Conservation (phyloP, 2,113 vertebrate genomes). For the Oreocharis arfaki region DNA sequence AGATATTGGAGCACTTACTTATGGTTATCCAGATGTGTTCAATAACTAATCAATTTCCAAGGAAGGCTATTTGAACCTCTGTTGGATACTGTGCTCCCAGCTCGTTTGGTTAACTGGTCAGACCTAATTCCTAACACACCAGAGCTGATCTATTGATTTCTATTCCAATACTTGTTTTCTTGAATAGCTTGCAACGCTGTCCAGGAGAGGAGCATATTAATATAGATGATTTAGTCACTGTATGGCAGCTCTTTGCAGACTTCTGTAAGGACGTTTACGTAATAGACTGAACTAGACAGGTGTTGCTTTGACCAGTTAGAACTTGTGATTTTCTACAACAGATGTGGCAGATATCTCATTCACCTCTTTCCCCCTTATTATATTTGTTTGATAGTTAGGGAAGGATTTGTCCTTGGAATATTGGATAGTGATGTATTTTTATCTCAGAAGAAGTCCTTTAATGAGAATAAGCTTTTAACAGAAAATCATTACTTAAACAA, state of each 20-base stretch:
- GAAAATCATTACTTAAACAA: slow-evolving; percentile 17
- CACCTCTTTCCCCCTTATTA: not conserved
- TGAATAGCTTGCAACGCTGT: not conserved
- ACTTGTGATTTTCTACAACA: not conserved
- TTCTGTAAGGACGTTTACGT: not conserved
- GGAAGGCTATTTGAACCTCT: not conserved
- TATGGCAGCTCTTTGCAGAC: not conserved
- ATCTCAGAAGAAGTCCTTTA: not conserved
- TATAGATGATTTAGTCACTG: not conserved
- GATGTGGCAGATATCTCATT: not conserved
- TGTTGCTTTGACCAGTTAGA: not conserved
- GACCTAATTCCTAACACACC: not conserved
- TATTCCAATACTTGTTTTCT: not conserved
- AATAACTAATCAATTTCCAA: not conserved
- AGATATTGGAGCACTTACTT: not conserved
- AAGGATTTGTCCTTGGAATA: not conserved
- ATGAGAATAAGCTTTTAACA: not conserved
- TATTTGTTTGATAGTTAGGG: not conserved
- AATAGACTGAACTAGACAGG: not conserved
- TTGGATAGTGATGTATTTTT: not conserved
- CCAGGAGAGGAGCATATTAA: not conserved
- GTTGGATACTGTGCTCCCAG: not conserved
- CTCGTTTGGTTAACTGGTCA: not conserved
- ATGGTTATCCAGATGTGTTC: not conserved
- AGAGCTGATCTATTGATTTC: not conserved